Evolutionary conservation across 2,113 vertebrate species (phyloP).

Genomic region (Tylochromis polylepis): DNA sequence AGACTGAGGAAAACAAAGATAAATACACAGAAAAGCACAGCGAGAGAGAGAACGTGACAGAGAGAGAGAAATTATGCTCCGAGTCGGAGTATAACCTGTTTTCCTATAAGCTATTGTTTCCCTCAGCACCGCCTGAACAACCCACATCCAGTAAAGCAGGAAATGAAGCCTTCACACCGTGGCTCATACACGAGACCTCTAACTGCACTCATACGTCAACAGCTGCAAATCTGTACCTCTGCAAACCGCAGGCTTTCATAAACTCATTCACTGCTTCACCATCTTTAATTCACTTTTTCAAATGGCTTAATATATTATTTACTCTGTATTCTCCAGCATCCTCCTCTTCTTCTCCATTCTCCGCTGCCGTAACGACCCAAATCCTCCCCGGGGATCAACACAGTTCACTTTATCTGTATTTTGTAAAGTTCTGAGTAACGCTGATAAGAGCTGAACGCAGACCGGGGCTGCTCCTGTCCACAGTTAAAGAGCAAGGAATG

Average conservation of each 20-base stretch:
- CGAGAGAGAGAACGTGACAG: background rate
- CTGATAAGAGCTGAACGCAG: constrained; percentile 18
- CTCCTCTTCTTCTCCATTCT: background rate
- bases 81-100: constrained; percentile 6
- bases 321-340: background rate
- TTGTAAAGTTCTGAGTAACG: background rate
- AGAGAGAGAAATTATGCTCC: constrained; percentile 38
- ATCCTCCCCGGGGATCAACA: constrained; percentile 8
- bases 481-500: background rate
- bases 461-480: background rate
- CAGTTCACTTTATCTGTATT: constrained; percentile 21
- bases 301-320: background rate
- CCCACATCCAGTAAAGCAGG: constrained; percentile 18
- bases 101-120: constrained; percentile 15
- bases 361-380: background rate
- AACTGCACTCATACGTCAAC: constrained; percentile 7
- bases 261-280: background rate
- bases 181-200: background rate
- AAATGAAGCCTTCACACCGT: constrained; percentile 36
- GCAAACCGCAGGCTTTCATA: background rate
- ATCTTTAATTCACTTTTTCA: background rate
- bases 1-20: constrained; percentile 6
- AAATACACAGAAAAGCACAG: background rate
- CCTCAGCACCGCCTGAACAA: background rate
- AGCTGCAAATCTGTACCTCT: background rate